A percentile compares a stretch with the other conserved stretches of the same genome.
These are phyloP conservation scores for Lipophrys pholis DNA, from an alignment of 2,113 vertebrate genomes.

Conservation along the genomic window DNA sequence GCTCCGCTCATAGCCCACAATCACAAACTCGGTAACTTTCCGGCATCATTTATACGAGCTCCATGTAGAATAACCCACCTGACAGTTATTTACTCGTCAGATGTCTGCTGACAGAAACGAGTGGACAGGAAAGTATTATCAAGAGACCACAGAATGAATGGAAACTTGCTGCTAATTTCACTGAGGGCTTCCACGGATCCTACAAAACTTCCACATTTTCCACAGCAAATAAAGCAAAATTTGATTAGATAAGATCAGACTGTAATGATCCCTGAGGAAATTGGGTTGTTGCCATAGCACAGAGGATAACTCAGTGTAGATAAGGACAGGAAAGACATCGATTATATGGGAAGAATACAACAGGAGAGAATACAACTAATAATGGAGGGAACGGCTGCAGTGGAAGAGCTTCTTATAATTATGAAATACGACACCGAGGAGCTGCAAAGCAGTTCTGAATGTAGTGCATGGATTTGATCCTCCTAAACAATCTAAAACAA, in stretches of 20 bases:
- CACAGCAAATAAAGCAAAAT: constrained; percentile 74
- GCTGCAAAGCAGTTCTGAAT: no score
- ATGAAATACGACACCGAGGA: no score
- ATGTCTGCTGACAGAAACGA: constrained; percentile 57
- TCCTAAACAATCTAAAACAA: no score
- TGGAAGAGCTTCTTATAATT: no score
- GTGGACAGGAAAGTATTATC: constrained; percentile 68
- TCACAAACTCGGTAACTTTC: constrained; percentile 70
- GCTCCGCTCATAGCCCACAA: constrained; percentile 47
- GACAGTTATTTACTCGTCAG: constrained; percentile 73
- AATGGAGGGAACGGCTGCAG: constrained; percentile 18
- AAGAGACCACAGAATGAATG: constrained; percentile 70
- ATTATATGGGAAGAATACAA: constrained; percentile 55
- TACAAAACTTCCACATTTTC: constrained; percentile 68
- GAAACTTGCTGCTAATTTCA: constrained; percentile 68
- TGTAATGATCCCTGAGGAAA: constrained; percentile 74
- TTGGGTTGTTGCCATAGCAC: constrained; percentile 61
- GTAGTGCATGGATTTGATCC: no score
- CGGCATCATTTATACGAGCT: constrained; percentile 72
- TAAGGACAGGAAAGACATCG: constrained; percentile 63
- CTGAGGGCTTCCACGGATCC: constrained; percentile 26
- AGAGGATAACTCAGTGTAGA: constrained; percentile 57
- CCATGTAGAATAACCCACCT: constrained; percentile 69
- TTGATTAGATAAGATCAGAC: constrained; percentile 72
- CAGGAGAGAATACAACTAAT: constrained; percentile 54